Conservation (phyloP, 2,113 vertebrate species). For the Mormoops blainvillei region DNA sequence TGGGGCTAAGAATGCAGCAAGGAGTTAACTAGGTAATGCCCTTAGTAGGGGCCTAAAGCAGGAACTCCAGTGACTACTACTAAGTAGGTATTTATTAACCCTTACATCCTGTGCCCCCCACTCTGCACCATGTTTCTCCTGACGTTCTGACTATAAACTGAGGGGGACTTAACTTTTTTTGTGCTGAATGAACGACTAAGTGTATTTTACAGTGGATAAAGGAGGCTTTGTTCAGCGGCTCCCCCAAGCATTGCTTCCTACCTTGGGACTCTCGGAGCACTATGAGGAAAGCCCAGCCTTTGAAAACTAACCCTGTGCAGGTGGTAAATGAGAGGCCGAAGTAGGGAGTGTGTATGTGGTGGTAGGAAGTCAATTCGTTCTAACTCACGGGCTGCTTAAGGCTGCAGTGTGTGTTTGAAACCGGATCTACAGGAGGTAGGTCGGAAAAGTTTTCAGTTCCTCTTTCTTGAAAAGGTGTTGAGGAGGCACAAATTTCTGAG, state of each 20-base stretch:
- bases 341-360: accelerated
- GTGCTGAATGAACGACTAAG: background rate
- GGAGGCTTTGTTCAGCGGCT: background rate
- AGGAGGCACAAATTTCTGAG: slow-evolving; percentile 65
- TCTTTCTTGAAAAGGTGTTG: slow-evolving; percentile 37
- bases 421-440: slow-evolving; percentile 32
- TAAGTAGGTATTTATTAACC: background rate
- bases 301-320: background rate
- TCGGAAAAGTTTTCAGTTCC: slow-evolving; percentile 40
- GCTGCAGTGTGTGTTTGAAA: background rate
- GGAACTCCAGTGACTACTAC: background rate
- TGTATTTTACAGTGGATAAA: background rate
- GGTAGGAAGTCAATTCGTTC: background rate
- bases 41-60: background rate
- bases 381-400: background rate
- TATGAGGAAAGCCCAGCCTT: background rate
- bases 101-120: background rate
- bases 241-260: background rate
- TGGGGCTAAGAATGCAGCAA: background rate
- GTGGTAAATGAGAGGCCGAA: background rate
- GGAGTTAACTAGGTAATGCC: background rate
- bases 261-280: background rate
- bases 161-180: background rate
- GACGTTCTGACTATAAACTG: background rate
- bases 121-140: accelerated